Conservation (phyloP, 2,888 invertebrate genomes). For the Dinocampus coccinellae region DNA sequence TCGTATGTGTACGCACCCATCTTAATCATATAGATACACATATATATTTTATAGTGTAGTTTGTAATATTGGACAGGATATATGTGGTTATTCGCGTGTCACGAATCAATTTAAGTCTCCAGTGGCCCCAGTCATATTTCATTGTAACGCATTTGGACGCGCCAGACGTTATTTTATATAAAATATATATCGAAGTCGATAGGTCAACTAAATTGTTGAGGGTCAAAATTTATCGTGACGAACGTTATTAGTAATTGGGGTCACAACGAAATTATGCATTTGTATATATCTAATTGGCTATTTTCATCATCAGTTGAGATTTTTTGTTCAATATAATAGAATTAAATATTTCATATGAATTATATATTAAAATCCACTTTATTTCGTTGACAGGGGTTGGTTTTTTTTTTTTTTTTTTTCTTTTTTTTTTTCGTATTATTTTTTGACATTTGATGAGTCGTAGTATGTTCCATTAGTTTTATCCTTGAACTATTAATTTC, state of each 20-base stretch:
- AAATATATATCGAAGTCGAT: slow-evolving; percentile 24
- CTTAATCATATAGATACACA: background rate
- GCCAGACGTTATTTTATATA: slow-evolving; percentile 13
- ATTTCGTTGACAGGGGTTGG: too few relatives aligned
- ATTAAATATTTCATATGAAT: too few relatives aligned
- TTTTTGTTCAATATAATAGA: background rate
- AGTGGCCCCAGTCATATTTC: background rate
- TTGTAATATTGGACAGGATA: background rate
- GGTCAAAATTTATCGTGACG: slow-evolving; percentile 2
- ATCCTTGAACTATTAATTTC: background rate
- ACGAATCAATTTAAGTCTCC: slow-evolving; percentile 15
- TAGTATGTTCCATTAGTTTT: too few relatives aligned
- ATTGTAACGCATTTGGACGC: slow-evolving; percentile 6
- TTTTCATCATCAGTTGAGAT: background rate
- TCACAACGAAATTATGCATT: slow-evolving; percentile 14
- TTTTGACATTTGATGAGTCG: background rate
- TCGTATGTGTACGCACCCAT: background rate
- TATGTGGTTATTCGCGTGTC: slow-evolving; percentile 18
- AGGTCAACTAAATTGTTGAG: slow-evolving; percentile 4
- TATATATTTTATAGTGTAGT: background rate
- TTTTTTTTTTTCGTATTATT: too few relatives aligned
- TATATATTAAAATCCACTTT: too few relatives aligned
- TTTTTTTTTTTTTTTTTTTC: too few relatives aligned
- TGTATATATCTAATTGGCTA: background rate
- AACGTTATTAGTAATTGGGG: slow-evolving; percentile 10